phyloP scores from a whole-genome alignment of 2,888 invertebrate genomes.

The Orchesellides sinensis region DNA sequence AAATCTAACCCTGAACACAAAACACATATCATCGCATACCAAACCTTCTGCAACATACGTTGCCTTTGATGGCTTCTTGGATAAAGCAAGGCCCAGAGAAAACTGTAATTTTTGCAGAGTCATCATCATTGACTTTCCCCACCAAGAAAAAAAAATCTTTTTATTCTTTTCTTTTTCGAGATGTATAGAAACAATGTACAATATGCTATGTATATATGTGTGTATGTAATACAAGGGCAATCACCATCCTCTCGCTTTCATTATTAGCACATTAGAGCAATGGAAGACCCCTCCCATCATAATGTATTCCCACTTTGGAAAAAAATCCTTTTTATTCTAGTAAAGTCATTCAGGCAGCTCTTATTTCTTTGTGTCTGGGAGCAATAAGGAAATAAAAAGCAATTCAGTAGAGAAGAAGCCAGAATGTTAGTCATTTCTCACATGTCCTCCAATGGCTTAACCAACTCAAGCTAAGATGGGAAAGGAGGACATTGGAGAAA shows the following conservation, averaged over 20 bases:
- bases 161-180: background rate
- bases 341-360: background rate
- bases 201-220: too few relatives aligned
- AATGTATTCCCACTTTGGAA: slow-evolving; percentile 15
- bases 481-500: slow-evolving; percentile 18
- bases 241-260: slow-evolving; percentile 49
- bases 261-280: slow-evolving; percentile 62
- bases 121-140: slow-evolving; percentile 26
- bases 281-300: slow-evolving; percentile 10
- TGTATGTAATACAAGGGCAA: slow-evolving; percentile 7
- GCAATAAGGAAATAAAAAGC: slow-evolving; percentile 26
- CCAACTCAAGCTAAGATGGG: too few relatives aligned
- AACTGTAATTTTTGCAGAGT: slow-evolving; percentile 38
- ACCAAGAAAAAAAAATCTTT: background rate
- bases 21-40: too few relatives aligned
- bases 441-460: slow-evolving; percentile 45
- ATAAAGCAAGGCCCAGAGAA: background rate
- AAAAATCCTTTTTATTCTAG: slow-evolving; percentile 2
- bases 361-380: background rate
- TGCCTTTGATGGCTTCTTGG: too few relatives aligned
- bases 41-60: too few relatives aligned
- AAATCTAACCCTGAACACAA: background rate
- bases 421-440: slow-evolving; percentile 61
- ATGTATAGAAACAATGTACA: background rate
- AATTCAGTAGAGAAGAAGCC: slow-evolving; percentile 9